Evolutionary conservation across 2,797 vertebrate species (phyloP).

Genomic region (Pseudochromis fuscus): DNA sequence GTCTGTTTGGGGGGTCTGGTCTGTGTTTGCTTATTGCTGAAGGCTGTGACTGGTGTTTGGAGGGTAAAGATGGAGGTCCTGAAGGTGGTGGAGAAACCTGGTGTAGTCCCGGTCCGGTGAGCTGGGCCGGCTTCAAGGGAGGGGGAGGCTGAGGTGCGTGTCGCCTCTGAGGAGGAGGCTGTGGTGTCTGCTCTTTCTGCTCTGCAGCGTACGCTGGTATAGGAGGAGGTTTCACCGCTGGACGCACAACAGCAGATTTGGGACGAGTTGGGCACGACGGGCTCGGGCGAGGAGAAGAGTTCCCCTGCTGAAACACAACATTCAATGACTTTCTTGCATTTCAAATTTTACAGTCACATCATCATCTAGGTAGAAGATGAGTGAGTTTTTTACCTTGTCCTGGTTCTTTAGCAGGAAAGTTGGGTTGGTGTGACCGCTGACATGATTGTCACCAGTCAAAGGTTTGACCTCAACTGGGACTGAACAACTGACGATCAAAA

Average conservation of each 20-base stretch:
- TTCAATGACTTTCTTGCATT: neutral
- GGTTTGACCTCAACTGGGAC: slow-evolving; percentile 52
- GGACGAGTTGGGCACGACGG: slow-evolving; percentile 62
- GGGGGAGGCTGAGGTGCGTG: slow-evolving; percentile 67
- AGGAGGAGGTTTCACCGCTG: slow-evolving; percentile 79
- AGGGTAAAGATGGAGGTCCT: slow-evolving; percentile 55
- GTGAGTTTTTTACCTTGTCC: slow-evolving; percentile 67
- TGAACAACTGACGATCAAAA: slow-evolving; percentile 60
- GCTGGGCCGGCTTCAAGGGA: slow-evolving; percentile 12
- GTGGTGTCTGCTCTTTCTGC: slow-evolving; percentile 22
- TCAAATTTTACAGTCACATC: neutral
- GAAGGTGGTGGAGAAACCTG: slow-evolving; percentile 58
- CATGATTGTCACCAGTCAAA: slow-evolving; percentile 26
- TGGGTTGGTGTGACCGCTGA: slow-evolving; percentile 80
- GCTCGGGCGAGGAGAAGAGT: slow-evolving; percentile 54
- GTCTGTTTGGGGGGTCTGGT: slow-evolving; percentile 89
- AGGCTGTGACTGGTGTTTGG: slow-evolving; percentile 33
- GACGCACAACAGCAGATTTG: slow-evolving; percentile 66
- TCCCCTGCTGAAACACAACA: slow-evolving; percentile 27
- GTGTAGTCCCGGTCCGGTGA: slow-evolving; percentile 14
- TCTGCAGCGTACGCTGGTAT: slow-evolving; percentile 61
- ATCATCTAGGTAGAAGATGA: neutral
- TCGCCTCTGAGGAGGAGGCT: slow-evolving; percentile 30
- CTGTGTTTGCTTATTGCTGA: slow-evolving; percentile 35
- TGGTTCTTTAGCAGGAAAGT: slow-evolving; percentile 81